Evolutionary conservation across 2,888 invertebrate species (phyloP), one percentile per base, ranked within the genome.

Genomic region (Polylopha cassiicola): DNA sequence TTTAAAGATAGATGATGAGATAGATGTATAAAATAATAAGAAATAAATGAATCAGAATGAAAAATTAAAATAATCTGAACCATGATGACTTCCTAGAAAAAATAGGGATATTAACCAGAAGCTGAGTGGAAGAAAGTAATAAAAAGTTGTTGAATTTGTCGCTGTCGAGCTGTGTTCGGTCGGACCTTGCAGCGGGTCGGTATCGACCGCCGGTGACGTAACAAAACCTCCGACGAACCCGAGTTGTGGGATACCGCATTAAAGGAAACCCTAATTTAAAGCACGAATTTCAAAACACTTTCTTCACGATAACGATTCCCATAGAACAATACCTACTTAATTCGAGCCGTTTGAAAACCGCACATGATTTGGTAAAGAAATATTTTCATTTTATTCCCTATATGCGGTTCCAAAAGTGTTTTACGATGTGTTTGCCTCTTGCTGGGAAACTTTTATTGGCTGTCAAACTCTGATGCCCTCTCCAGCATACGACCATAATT

Each of bases 161-260:
- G 61, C 47, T 37, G 50, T 18, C 23, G 38, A 48, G 45, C 46
- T 46, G 50, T 46, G 51, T 47, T 51, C 46, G 58, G 51, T 39
- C 43, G 44, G 47, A n/a, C n/a, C n/a, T 50, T 46, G 63, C 56
- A 54, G 58, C 55, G 48, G 63, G 70, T 38, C 30, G 26, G 46
- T 38, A 72, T 78, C 79, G 79, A 79, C 73, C 77, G 61, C 39
- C 48, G 47, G 51, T 76, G 75, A 77, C 73, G 77, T 64, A 76
- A 78, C 67, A 27, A n/a, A n/a, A n/a, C n/a, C n/a, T n/a, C n/a
- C n/a, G n/a, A n/a, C n/a, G n/a, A n/a, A 16, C 15, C 30, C 13
- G 27, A 21, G 18, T 43, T 32, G 36, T 28, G 34, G 34, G 23
- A 13, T 14, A 16, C 36, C 29, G 30, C 33, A 20, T 16, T 33